phyloP scores from a whole-genome alignment of 2,888 invertebrate genomes.

The Archips xylosteana region DNA sequence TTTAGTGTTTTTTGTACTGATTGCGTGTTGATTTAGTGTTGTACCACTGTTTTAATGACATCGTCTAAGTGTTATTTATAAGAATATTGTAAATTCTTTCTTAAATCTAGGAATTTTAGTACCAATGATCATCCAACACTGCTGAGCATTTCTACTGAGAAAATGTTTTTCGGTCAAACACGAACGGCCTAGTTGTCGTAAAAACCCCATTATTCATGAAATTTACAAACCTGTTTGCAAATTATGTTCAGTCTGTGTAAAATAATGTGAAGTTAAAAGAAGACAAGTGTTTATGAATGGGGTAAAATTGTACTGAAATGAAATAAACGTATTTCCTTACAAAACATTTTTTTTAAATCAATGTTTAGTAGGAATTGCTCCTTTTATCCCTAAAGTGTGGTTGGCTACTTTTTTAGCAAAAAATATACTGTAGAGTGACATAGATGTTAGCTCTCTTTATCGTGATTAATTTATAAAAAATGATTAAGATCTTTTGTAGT shows the following conservation, averaged over 20 bases:
- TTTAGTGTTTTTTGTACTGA: slow-evolving; percentile 36
- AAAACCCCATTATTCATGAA: no score
- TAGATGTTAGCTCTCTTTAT: background rate
- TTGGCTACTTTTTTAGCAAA: background rate
- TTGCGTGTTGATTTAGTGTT: slow-evolving; percentile 8
- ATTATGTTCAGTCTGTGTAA: no score
- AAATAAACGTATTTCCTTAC: background rate
- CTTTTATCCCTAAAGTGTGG: background rate
- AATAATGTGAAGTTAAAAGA: background rate
- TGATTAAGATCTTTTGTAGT: background rate
- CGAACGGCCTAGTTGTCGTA: background rate
- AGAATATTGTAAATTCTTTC: background rate
- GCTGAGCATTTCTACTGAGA: background rate
- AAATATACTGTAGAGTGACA: background rate
- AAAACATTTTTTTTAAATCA: background rate
- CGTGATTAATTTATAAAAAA: background rate
- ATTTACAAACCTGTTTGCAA: no score
- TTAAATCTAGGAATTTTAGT: background rate
- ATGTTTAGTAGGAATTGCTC: background rate
- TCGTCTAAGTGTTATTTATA: background rate
- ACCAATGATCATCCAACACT: background rate
- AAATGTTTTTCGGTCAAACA: background rate
- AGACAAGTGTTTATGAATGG: no score
- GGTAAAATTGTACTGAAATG: background rate
- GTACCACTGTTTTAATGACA: background rate